Percentiles rank a stretch among this genome's conserved stretches.
Conservation (phyloP, 2,797 vertebrate species). For the Chlorospingus flavigularis region DNA sequence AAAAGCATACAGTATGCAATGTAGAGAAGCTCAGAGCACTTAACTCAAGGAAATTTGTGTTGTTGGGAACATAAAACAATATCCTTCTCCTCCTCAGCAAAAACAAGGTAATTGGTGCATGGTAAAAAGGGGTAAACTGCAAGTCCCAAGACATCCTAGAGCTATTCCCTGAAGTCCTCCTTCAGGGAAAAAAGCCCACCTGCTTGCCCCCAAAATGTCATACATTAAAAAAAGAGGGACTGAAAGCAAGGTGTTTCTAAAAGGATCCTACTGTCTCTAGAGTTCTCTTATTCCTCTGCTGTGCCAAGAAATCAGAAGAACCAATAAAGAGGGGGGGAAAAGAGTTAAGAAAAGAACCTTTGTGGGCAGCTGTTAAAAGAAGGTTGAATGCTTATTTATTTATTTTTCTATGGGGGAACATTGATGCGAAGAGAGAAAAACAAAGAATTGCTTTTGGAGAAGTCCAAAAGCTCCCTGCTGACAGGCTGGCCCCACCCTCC, state of each 20-base stretch:
- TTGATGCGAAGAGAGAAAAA: constrained; percentile 17
- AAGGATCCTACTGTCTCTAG: constrained; percentile 17
- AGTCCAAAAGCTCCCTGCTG: constrained; percentile 71
- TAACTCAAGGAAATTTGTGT: not conserved
- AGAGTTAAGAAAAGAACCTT: constrained; percentile 68
- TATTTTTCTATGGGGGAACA: constrained; percentile 23
- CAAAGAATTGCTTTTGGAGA: constrained; percentile 62
- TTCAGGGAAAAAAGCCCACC: not conserved
- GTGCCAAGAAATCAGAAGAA: constrained; percentile 58
- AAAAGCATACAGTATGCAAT: not conserved
- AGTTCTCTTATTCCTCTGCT: constrained; percentile 39
- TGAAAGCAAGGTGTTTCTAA: not conserved
- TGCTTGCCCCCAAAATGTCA: not conserved
- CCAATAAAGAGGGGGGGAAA: not conserved
- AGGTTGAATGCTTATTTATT: not conserved
- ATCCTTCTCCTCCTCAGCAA: not conserved
- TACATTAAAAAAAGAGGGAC: not conserved
- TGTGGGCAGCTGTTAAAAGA: constrained; percentile 70
- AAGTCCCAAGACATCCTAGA: not conserved
- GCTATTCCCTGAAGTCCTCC: not conserved
- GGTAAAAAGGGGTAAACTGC: not conserved
- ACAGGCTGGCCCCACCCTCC: constrained; percentile 39
- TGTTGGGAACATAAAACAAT: not conserved
- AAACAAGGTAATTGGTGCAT: not conserved
- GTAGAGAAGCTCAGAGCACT: not conserved